phyloP scores from a whole-genome alignment of 2,113 vertebrate species.

The Sinocyclocheilus grahami region DNA sequence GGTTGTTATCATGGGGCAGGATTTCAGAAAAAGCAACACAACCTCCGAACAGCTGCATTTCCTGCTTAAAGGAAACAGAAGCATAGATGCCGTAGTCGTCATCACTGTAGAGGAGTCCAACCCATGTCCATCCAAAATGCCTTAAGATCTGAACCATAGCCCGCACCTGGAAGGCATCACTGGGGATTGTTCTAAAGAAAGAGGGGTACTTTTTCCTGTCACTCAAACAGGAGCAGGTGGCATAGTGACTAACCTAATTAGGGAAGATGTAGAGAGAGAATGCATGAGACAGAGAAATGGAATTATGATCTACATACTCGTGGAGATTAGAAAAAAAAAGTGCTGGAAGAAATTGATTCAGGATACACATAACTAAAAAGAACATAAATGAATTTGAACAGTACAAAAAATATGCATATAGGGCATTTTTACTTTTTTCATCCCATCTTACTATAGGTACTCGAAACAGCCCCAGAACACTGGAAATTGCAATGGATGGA shows the following conservation, averaged over 20 bases:
- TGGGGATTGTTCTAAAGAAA: slow-evolving; percentile 48
- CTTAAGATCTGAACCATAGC: slow-evolving; percentile 32
- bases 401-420: background rate
- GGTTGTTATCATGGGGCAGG: slow-evolving; percentile 11
- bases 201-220: slow-evolving; percentile 31
- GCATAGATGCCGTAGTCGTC: slow-evolving; percentile 40
- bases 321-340: background rate
- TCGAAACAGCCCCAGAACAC: slow-evolving; percentile 59
- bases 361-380: background rate
- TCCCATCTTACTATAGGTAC: slow-evolving; percentile 62
- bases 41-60: background rate
- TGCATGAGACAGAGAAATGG: background rate
- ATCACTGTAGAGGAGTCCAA: slow-evolving; percentile 34
- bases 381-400: background rate
- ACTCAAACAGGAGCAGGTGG: slow-evolving; percentile 37
- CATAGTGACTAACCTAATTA: slow-evolving; percentile 43
- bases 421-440: slow-evolving; percentile 16
- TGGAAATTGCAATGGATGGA: slow-evolving; percentile 63
- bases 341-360: background rate
- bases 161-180: slow-evolving; percentile 41
- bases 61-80: background rate
- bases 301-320: background rate
- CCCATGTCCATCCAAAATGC: slow-evolving; percentile 45
- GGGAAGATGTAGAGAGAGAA: background rate
- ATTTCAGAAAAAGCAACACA: slow-evolving; percentile 34